Evolutionary conservation across 2,797 vertebrate genomes (phyloP), one percentile per base, ranked within the genome.

Genomic region (Oreochromis grahami): DNA sequence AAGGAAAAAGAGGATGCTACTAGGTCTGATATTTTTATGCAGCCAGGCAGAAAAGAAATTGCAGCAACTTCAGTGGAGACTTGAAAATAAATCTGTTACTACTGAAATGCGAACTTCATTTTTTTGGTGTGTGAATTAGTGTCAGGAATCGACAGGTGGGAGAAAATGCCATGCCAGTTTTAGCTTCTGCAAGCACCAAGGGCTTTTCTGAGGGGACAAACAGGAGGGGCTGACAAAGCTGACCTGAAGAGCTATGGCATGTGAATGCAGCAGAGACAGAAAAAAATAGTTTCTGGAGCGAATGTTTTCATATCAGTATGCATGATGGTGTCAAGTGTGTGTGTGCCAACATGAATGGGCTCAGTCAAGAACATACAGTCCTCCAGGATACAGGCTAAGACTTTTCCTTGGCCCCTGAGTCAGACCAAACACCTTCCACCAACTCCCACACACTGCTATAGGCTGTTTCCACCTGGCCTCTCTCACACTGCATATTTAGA

Each of bases 341-440:
- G 11, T 83, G 1, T 63, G 58, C 56, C 52, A 43, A 56, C 8
- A 48, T 86, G 82, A 87, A 87, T 86, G 77, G 68, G 36, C 78
- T 43, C 82, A 86, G 82, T 87, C 56, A 77, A 72, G 43, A 83
- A 77, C 85, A 79, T 79, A 38, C 70, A 81, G 78, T 36, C 5
- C 78, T 74, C 55, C 82, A 86, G 76, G 80, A 89, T 85, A 78
- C 76, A 86, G 79, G 78, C 80, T 82, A 63, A 87, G 80, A 85
- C 82, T 87, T 90, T 87, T 56, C 82, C 48, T 85, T 92, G 86
- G 84, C 86, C 29, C n/a, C 63, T 1, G 45, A 84, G 70, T 84
- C 88, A 89, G 82, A 77, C 53, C 84, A 89, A 89, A 92, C 85
- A 90, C 85, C 82, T 81, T 87, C 80, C 82, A 76, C 77, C 51